A percentile compares a stretch with the other conserved stretches of the same genome.
Conservation (phyloP, 2,888 invertebrate genomes). For the Hypena proboscidalis region DNA sequence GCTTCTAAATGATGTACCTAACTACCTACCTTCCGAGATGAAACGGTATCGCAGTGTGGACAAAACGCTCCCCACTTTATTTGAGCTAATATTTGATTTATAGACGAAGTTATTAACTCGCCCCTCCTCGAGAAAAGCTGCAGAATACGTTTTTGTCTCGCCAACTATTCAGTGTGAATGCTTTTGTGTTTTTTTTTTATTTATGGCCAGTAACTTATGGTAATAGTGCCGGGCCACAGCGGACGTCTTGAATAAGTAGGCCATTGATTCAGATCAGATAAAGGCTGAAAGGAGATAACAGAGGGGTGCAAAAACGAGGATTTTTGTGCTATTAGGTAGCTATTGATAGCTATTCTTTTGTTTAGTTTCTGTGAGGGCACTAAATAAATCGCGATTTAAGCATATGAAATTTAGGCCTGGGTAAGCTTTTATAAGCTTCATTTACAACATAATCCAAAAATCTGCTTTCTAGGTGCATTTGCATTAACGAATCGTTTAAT, state of each 20-base stretch:
- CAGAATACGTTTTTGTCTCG: constrained; percentile 33
- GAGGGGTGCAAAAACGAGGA: not conserved
- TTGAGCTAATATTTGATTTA: constrained; percentile 70
- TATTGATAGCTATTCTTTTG: no score
- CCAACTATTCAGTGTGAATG: constrained; percentile 27
- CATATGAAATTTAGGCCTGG: no score
- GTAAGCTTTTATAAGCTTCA: no score
- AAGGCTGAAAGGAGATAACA: constrained; percentile 6
- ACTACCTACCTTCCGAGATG: no score
- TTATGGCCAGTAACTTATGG: constrained; percentile 20
- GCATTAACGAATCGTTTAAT: no score
- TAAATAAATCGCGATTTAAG: no score
- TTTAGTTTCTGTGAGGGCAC: no score
- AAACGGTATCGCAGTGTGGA: constrained; percentile 51
- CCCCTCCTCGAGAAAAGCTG: constrained; percentile 40
- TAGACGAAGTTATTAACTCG: constrained; percentile 56
- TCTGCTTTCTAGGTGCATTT: no score
- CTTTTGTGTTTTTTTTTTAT: constrained; percentile 34
- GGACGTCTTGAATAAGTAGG: constrained; percentile 21
- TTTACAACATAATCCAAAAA: no score
- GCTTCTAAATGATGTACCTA: constrained; percentile 47
- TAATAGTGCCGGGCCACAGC: constrained; percentile 13
- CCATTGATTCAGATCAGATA: constrained; percentile 12
- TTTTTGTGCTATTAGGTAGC: not conserved
- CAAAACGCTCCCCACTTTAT: constrained; percentile 58